Conservation (phyloP, 2,797 vertebrate species). For the Enteromius treurensis region DNA sequence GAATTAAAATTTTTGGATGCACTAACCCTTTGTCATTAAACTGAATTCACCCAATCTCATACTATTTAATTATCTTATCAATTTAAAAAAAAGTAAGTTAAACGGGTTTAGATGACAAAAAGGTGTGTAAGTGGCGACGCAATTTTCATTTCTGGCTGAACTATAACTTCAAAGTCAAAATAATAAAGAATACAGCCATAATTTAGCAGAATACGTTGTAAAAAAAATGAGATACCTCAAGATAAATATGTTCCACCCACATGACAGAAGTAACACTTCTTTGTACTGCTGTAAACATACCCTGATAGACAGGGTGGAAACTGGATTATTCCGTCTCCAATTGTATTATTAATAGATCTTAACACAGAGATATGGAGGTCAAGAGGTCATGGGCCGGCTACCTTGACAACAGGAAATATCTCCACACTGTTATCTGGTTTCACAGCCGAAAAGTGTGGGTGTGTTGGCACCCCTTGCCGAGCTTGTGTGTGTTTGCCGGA, state of each 20-base stretch:
- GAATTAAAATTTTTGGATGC: not conserved
- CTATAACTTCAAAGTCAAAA: not conserved
- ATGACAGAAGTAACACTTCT: not conserved
- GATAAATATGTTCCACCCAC: not conserved
- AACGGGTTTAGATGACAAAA: not conserved
- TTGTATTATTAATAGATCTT: constrained; percentile 27
- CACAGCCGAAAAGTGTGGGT: constrained; percentile 17
- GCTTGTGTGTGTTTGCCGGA: constrained; percentile 44
- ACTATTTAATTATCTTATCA: not conserved
- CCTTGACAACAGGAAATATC: constrained; percentile 56
- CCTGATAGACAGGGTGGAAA: not conserved
- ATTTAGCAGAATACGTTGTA: not conserved
- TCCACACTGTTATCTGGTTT: constrained; percentile 31
- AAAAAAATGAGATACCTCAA: not conserved
- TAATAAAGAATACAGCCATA: not conserved
- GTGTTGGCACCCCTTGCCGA: constrained; percentile 36
- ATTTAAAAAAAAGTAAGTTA: not conserved
- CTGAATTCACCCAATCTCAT: not conserved
- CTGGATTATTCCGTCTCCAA: not conserved
- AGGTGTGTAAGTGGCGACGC: not conserved
- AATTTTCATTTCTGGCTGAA: not conserved
- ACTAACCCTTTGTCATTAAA: not conserved
- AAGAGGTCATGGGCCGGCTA: constrained; percentile 42
- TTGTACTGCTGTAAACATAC: not conserved
- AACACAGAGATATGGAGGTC: constrained; percentile 45